Evolutionary conservation across 2,888 invertebrate species (phyloP), one percentile per base, ranked within the genome.

Genomic region (Ochropacha duplaris): DNA sequence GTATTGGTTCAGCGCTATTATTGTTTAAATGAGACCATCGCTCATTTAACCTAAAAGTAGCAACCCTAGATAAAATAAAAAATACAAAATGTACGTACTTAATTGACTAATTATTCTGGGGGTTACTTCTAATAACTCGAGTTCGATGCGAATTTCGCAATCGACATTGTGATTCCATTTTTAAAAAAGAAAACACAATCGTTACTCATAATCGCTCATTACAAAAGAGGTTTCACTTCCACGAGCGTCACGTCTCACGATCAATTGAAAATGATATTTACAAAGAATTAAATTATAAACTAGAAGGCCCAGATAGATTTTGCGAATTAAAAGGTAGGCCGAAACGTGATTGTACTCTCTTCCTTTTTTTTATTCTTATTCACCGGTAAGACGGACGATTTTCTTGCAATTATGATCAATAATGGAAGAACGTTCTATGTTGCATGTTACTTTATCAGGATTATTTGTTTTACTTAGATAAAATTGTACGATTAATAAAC

Each of bases 221-320:
- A 84, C 86, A 87, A 90, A 86, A 87, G 85, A 83, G 76, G 83
- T 90, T 89, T 89, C 88, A 84, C 86, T 87, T 84, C 83, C 87
- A 84, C 84, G 86, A 83, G 74, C 86, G 88, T 88, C 88, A 90
- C 89, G 90, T 89, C 84, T 86, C 86, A 84, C 87, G 87, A 87
- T 82, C 84, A 82, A 86, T 86, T 84, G 78, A 76, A 83, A 86
- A 84, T 87, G 82, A 83, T 84, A 83, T 84, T 69, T 61, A 62
- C 76, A 57, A 54, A 50, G 79, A 79, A 26, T 58, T 73, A 74
- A 22, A 56, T 57, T 51, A 36, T n/a, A n/a, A n/a, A 31, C 52
- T 52, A 12, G 52, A 52, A 34, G 52, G 22, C 22, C 12, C 31
- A 52, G 31, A 51, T 14, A 28, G 31, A 19, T 19, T 39, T 44